Evolutionary conservation across 2,797 vertebrate genomes (phyloP).

Genomic region (Microhierax caerulescens): DNA sequence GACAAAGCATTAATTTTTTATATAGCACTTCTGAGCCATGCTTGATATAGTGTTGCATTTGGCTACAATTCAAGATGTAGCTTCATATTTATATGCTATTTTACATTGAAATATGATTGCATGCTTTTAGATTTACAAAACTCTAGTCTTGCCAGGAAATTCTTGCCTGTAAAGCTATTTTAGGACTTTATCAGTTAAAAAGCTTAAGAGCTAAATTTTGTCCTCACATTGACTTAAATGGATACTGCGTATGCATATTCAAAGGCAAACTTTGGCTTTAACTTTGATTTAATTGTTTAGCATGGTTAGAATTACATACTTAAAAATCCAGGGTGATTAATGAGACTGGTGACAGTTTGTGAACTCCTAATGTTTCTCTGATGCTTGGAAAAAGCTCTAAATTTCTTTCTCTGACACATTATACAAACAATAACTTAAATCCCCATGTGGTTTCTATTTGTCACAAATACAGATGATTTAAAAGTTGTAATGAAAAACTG

Average conservation of each 20-base stretch:
- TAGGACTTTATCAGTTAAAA: slow-evolving; percentile 59
- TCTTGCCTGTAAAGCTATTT: slow-evolving; percentile 58
- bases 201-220: slow-evolving; percentile 19
- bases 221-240: slow-evolving; percentile 36
- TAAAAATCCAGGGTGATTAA: slow-evolving; percentile 24
- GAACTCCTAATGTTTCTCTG: not conserved
- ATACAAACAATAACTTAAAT: slow-evolving; percentile 30
- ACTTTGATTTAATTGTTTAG: slow-evolving; percentile 32
- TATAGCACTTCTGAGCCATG: not conserved
- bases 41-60: slow-evolving; percentile 32
- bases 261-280: not conserved
- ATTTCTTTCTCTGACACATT: slow-evolving; percentile 13
- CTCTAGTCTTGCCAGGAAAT: slow-evolving; percentile 55
- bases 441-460: slow-evolving; percentile 12
- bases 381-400: slow-evolving; percentile 36
- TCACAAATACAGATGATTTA: not conserved
- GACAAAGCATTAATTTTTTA: slow-evolving; percentile 23
- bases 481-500: slow-evolving; percentile 2
- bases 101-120: slow-evolving; percentile 56
- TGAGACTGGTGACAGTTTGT: slow-evolving; percentile 16
- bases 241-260: not conserved
- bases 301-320: not conserved
- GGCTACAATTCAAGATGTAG: slow-evolving; percentile 38
- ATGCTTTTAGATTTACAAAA: slow-evolving; percentile 60
- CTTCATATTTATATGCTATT: slow-evolving; percentile 55